Percentiles rank a stretch among this genome's conserved stretches.
Evolutionary conservation across 2,113 vertebrate species (phyloP).

Genomic region (Sapajus apella): DNA sequence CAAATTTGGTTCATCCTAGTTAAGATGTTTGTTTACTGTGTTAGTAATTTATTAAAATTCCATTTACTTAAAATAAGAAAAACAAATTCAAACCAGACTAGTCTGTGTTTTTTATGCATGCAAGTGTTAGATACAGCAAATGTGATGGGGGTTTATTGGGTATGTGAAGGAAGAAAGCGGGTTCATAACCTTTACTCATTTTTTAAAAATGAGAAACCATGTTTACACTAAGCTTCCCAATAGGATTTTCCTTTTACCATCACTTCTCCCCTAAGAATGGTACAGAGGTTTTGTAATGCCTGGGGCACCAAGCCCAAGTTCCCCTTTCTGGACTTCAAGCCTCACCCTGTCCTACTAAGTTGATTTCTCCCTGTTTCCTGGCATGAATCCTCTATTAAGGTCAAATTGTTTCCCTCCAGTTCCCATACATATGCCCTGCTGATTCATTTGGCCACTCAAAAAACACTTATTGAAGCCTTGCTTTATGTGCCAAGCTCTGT

Average conservation of each 20-base stretch:
- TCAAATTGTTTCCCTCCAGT: background rate
- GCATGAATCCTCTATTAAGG: conserved; percentile 7
- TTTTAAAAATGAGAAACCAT: background rate
- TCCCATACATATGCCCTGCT: background rate
- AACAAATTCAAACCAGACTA: background rate
- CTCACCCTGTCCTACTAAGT: background rate
- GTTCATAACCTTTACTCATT: background rate
- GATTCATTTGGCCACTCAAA: background rate
- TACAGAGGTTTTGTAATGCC: background rate
- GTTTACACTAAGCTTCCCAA: background rate
- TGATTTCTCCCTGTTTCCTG: conserved; percentile 22
- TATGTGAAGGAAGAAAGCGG: conserved; percentile 8
- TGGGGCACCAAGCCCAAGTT: background rate
- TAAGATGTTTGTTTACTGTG: background rate
- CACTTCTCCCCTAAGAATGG: background rate
- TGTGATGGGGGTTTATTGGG: background rate
- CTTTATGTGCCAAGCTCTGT: background rate
- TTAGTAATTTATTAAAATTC: conserved; percentile 31
- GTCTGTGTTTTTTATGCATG: background rate
- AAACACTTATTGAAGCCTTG: background rate
- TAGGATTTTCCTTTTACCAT: background rate
- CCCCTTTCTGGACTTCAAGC: background rate
- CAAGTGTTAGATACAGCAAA: background rate
- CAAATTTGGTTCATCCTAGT: background rate
- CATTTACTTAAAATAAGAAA: conserved; percentile 43